A percentile compares a stretch with the other conserved stretches of the same genome.
Evolutionary conservation across 2,888 invertebrate species (phyloP).

Genomic region (Cryptus viduatorius): DNA sequence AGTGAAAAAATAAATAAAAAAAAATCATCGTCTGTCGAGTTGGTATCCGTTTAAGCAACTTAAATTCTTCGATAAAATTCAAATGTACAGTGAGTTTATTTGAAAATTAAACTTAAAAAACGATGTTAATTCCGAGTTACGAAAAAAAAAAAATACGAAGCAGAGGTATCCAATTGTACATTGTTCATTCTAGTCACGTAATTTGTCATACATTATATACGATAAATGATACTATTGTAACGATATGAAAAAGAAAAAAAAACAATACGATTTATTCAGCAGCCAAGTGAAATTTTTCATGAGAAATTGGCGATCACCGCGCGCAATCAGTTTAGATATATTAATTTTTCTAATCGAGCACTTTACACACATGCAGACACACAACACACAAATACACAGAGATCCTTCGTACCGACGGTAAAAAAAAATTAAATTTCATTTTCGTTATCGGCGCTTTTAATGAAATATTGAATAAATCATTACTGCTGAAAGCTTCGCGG

Average conservation of each 20-base stretch:
- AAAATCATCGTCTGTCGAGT: background rate
- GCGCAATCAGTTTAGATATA: constrained; percentile 45
- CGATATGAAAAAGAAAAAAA: constrained; percentile 41
- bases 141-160: constrained; percentile 16
- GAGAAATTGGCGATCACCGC: constrained; percentile 38
- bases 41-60: background rate
- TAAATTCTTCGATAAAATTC: constrained; percentile 2
- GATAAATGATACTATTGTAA: constrained; percentile 51
- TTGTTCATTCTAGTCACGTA: constrained; percentile 65
- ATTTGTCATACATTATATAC: constrained; percentile 62
- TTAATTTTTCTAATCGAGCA: constrained; percentile 50
- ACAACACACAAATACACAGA: background rate
- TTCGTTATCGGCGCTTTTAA: constrained; percentile 5
- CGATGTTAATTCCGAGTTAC: background rate
- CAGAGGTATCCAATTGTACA: constrained; percentile 64
- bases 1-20: constrained; percentile 17
- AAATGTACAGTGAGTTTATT: constrained; percentile 35
- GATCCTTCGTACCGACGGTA: constrained; percentile 3
- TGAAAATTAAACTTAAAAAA: background rate
- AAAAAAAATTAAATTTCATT: constrained; percentile 2
- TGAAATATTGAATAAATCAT: constrained; percentile 2
- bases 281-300: constrained; percentile 20
- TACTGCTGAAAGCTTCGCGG: constrained; percentile 4
- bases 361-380: constrained; percentile 8
- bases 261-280: constrained; percentile 18